Evolutionary conservation across 1,140 invertebrate species (phyloP).

Genomic region (Anastrepha obliqua): DNA sequence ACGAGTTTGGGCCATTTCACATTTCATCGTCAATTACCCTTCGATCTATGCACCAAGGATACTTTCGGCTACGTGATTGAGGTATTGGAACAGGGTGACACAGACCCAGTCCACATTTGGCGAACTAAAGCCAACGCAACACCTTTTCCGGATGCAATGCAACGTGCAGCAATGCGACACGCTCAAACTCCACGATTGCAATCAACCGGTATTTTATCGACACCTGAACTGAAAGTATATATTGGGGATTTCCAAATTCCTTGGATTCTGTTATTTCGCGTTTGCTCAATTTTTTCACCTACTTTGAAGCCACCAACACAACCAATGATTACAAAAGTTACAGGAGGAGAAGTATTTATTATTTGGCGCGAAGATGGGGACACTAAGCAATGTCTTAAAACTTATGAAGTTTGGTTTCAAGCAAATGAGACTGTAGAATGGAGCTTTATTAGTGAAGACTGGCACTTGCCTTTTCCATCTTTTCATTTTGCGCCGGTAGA

Average conservation of each 20-base stretch:
- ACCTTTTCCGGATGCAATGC: slow-evolving; percentile 66
- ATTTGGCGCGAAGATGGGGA: slow-evolving; percentile 65
- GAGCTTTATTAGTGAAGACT: slow-evolving; percentile 62
- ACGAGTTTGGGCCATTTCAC: slow-evolving; percentile 18
- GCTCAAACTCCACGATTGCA: slow-evolving; percentile 64
- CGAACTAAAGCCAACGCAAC: slow-evolving; percentile 61
- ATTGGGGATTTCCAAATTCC: slow-evolving; percentile 58
- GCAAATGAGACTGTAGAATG: slow-evolving; percentile 61
- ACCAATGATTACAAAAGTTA: slow-evolving; percentile 63
- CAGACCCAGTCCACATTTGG: slow-evolving; percentile 70
- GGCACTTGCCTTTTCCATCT: slow-evolving; percentile 72
- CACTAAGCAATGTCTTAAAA: slow-evolving; percentile 67
- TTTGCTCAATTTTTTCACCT: slow-evolving; percentile 66
- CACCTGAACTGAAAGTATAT: slow-evolving; percentile 23
- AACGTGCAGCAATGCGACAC: slow-evolving; percentile 65
- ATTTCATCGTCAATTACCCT: slow-evolving; percentile 19
- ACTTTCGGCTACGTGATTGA: slow-evolving; percentile 71
- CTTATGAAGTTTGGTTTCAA: slow-evolving; percentile 71
- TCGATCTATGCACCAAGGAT: slow-evolving; percentile 10
- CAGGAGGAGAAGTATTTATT: slow-evolving; percentile 66
- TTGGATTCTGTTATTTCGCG: slow-evolving; percentile 67
- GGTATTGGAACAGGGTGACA: slow-evolving; percentile 68
- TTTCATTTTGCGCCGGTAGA: slow-evolving; percentile 66
- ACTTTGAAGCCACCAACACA: slow-evolving; percentile 62
- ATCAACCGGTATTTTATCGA: slow-evolving; percentile 58